phyloP scores from a whole-genome alignment of 2,888 invertebrate genomes.

The Cheilosia variabilis region DNA sequence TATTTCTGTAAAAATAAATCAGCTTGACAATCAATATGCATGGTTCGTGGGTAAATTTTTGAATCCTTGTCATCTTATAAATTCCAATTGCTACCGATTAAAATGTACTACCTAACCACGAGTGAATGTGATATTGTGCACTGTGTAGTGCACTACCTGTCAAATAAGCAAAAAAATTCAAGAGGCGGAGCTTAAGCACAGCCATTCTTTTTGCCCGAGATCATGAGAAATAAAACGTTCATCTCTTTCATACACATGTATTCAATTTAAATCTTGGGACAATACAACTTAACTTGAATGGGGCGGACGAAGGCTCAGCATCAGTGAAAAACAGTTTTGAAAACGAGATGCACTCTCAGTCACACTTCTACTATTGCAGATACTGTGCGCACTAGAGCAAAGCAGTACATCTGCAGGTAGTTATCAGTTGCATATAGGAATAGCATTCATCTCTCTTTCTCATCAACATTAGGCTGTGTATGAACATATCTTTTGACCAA shows the following conservation, averaged over 20 bases:
- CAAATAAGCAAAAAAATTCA: slow-evolving; percentile 15
- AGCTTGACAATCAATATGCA: background rate
- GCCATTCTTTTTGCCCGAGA: slow-evolving; percentile 69
- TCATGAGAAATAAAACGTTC: slow-evolving; percentile 3
- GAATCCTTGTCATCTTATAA: background rate
- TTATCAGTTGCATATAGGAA: background rate
- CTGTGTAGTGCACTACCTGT: slow-evolving; percentile 22
- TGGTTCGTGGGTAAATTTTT: background rate
- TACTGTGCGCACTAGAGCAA: slow-evolving; percentile 13
- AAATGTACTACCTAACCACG: background rate
- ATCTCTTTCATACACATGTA: slow-evolving; percentile 28
- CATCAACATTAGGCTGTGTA: slow-evolving; percentile 4
- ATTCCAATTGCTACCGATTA: too few species aligned
- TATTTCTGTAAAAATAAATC: background rate
- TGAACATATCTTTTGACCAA: slow-evolving; percentile 38
- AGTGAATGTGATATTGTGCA: slow-evolving; percentile 5
- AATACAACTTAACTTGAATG: background rate
- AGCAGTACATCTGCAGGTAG: slow-evolving; percentile 34
- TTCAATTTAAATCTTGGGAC: background rate
- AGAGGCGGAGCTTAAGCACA: slow-evolving; percentile 60
- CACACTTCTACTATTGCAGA: background rate
- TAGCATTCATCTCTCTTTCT: slow-evolving; percentile 17
- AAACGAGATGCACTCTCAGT: slow-evolving; percentile 36
- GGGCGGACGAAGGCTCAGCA: background rate
- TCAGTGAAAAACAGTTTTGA: background rate